Base-by-base conservation (phyloP, 2,888 invertebrate genomes). In the Pediacus dermestoides region DNA sequence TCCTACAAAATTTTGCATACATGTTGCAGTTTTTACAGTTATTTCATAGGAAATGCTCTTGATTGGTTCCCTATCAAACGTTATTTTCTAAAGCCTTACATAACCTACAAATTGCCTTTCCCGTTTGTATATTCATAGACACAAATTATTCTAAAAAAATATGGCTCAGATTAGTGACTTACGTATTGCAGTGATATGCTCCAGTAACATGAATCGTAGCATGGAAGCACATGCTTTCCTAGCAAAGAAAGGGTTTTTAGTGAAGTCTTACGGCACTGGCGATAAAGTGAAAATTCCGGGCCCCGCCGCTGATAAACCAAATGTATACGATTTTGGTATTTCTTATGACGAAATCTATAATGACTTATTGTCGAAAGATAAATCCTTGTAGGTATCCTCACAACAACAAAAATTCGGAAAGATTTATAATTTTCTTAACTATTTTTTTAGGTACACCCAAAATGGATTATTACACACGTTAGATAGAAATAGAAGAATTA, bases 191-290 rank as follows among this genome's bases (percentile, higher is more conserved):
- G 94, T 99, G 37, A 90, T 95, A 53, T 99, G 99, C 73, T 97
- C 97, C 4, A 96, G 95, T 62, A 99, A 99, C 69, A 99, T 99
- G 93, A 99, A 99, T 67, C 79, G 99, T 41, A 96, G 95, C 60
- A 99, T 99, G 99, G 99, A 99, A 74, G 97, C 97, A 9, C 99
- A 99, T 73, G 90, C 90, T 40, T 94, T 95, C 70, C 73, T 99
- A 31, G 88, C 92, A 37, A 99, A 99, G 74, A 95, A 95, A 63
- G 97, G 97, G 8, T 97, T 91, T 66, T 84, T 84, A 64, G 96
- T 99, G 0, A 82, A 88, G 63, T 96, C 95, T 0, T 96, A 85
- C 72, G 93, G 93, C 9, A 91, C 92, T 16, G 92, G 92, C 4
- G 91, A 92, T 63, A 88, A 90, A 71, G 97, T 99, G 1, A 99